phyloP scores from a whole-genome alignment of 1,140 invertebrate genomes.

The Orchestia grillus region DNA sequence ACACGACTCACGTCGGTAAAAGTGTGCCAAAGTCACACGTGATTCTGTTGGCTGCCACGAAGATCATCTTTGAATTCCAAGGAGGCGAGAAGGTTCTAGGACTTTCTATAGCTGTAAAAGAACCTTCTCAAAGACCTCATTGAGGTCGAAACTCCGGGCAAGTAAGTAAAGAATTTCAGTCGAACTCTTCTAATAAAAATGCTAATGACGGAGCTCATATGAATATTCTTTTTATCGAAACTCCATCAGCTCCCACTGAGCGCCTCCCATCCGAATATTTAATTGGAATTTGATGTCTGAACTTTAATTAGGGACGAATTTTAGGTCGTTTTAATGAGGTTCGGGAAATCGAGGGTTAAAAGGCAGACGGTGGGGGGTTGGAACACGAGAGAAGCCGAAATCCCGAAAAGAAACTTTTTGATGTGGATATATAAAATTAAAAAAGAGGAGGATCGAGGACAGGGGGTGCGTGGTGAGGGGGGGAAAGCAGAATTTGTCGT shows the following conservation, averaged over 20 bases:
- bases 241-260: slow-evolving; percentile 27
- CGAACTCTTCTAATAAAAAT: slow-evolving; percentile 50
- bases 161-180: slow-evolving; percentile 39
- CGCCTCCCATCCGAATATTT: slow-evolving; percentile 45
- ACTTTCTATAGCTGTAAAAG: slow-evolving; percentile 14
- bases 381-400: not conserved
- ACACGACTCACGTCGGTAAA: too few species aligned
- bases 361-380: slow-evolving; percentile 4
- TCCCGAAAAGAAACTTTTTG: not conserved
- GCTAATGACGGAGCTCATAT: slow-evolving; percentile 47
- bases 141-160: slow-evolving; percentile 26
- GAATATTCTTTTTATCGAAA: slow-evolving; percentile 53
- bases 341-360: slow-evolving; percentile 41
- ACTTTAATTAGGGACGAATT: slow-evolving; percentile 54
- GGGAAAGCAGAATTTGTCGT: not conserved
- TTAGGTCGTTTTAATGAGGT: slow-evolving; percentile 54
- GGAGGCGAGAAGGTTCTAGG: not conserved
- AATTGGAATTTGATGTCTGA: slow-evolving; percentile 56
- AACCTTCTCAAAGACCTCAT: slow-evolving; percentile 24
- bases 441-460: not conserved
- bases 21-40: not conserved
- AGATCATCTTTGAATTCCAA: not conserved
- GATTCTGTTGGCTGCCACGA: not conserved
- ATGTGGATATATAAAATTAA: not conserved
- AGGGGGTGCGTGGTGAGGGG: not conserved